These are phyloP conservation scores for Eupithecia pulchellata DNA, from an alignment of 2,888 invertebrate genomes.

Conservation along the genomic window DNA sequence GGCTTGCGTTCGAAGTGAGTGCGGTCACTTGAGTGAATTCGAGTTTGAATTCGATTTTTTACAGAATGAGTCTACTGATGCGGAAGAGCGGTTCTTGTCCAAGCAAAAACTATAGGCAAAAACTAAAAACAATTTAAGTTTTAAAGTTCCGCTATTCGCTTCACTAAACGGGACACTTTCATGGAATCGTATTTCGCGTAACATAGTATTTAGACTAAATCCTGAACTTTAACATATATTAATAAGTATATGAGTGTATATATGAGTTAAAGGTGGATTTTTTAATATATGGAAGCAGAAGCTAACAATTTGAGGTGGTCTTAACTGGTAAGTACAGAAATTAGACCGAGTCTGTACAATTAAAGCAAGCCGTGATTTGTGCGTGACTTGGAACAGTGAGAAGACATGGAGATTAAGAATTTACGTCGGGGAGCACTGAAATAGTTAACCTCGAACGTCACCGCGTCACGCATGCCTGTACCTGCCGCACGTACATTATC, in stretches of 20 bases:
- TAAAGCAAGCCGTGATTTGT: constrained; percentile 63
- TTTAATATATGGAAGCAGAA: too few species aligned
- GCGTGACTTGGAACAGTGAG: constrained; percentile 67
- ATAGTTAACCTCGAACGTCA: constrained; percentile 73
- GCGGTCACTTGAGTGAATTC: too few species aligned
- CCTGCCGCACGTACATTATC: constrained; percentile 48
- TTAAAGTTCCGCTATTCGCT: background rate
- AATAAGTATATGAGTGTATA: too few species aligned
- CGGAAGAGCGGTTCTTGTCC: background rate
- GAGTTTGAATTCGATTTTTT: too few species aligned
- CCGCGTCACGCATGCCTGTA: constrained; percentile 69
- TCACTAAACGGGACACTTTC: too few species aligned
- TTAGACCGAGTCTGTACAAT: constrained; percentile 4
- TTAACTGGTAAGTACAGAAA: constrained; percentile 6
- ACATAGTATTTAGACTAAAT: too few species aligned
- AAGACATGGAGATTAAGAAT: constrained; percentile 69
- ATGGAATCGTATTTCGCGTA: too few species aligned
- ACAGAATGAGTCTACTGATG: too few species aligned
- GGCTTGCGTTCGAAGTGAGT: too few species aligned
- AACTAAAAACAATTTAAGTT: background rate
- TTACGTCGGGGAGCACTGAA: constrained; percentile 70
- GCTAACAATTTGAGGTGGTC: too few species aligned
- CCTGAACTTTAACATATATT: too few species aligned
- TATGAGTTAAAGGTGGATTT: too few species aligned
- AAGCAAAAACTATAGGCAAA: background rate